These are phyloP conservation scores for Petrophora chlorosata DNA, from an alignment of 2,888 invertebrate genomes.

Conservation along the genomic window DNA sequence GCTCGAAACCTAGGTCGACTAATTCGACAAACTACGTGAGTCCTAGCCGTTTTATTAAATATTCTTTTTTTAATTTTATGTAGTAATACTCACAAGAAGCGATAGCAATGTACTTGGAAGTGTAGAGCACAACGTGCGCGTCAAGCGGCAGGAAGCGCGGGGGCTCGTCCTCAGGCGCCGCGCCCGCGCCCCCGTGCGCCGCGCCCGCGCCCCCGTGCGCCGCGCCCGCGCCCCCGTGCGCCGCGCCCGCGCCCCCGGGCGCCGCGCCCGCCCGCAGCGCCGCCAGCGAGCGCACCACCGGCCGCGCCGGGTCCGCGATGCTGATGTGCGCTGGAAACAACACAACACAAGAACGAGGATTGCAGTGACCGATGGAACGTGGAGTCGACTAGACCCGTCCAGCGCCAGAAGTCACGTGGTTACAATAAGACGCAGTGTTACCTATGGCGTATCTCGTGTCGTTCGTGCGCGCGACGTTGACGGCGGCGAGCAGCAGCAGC, in stretches of 20 bases:
- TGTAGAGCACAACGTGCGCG: conserved; percentile 55
- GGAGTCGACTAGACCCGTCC: too few species aligned
- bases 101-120: conserved; percentile 52
- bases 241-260: conserved; percentile 28
- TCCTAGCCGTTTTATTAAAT: too few species aligned
- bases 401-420: too few species aligned
- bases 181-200: conserved; percentile 25
- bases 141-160: conserved; percentile 60
- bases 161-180: conserved; percentile 35
- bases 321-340: conserved; percentile 56
- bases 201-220: conserved; percentile 27
- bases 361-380: background rate
- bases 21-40: too few species aligned
- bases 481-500: conserved; percentile 88
- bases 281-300: conserved; percentile 59
- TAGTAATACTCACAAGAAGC: conserved; percentile 55
- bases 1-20: too few species aligned
- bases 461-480: conserved; percentile 85
- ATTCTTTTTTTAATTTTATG: too few species aligned
- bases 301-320: conserved; percentile 49
- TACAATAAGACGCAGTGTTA: conserved; percentile 61
- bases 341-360: too few species aligned
- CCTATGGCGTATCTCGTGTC: conserved; percentile 89
- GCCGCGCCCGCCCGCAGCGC: conserved; percentile 41
- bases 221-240: conserved; percentile 27